Conservation (phyloP, 2,888 invertebrate genomes). For the Hydropsyche betteni region DNA sequence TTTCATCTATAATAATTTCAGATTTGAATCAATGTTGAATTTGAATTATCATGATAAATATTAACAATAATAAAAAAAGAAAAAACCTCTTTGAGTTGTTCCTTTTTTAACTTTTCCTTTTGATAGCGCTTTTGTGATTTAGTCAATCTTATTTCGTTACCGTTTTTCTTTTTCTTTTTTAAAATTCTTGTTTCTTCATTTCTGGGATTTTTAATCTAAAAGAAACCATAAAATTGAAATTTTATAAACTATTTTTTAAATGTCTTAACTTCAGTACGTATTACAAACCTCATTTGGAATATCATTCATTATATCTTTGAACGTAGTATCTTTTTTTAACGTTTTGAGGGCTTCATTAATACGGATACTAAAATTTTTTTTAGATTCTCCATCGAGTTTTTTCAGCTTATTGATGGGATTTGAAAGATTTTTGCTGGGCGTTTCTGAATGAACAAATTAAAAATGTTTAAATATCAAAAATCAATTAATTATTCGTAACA, state of each 20-base stretch:
- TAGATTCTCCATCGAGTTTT: slow-evolving; percentile 48
- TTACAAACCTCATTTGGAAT: slow-evolving; percentile 43
- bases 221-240: background rate
- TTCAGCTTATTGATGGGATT: slow-evolving; percentile 47
- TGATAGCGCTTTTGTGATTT: slow-evolving; percentile 66
- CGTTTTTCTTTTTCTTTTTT: slow-evolving; percentile 43
- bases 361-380: slow-evolving; percentile 47
- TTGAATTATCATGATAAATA: background rate
- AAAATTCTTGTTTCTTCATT: slow-evolving; percentile 42
- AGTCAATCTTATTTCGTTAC: slow-evolving; percentile 57
- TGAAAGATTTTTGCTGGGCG: slow-evolving; percentile 9
- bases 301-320: slow-evolving; percentile 47
- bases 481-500: background rate
- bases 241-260: background rate
- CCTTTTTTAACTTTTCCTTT: slow-evolving; percentile 64
- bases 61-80: no score
- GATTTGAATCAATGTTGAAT: background rate
- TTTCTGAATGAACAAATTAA: slow-evolving; percentile 34
- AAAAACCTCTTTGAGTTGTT: slow-evolving; percentile 57
- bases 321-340: slow-evolving; percentile 42
- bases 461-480: slow-evolving; percentile 18
- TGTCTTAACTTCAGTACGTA: slow-evolving; percentile 43
- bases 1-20: slow-evolving; percentile 50
- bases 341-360: slow-evolving; percentile 49
- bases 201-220: slow-evolving; percentile 14